phyloP scores from a whole-genome alignment of 2,113 vertebrate genomes.

The Rhinoderma darwinii region DNA sequence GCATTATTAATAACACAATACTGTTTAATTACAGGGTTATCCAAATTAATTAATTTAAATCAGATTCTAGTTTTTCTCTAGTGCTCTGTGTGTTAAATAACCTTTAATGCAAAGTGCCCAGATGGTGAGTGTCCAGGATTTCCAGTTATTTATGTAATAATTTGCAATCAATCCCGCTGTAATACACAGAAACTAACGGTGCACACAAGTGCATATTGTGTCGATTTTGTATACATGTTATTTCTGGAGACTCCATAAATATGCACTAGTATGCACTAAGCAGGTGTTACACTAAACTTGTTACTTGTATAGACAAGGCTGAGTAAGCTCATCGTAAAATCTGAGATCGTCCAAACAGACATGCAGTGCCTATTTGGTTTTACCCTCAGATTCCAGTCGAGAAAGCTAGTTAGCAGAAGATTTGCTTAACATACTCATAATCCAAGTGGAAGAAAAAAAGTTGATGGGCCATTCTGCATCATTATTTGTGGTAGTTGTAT shows the following conservation, averaged over 20 bases:
- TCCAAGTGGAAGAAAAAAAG: background rate
- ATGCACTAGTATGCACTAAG: conserved; percentile 43
- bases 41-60: background rate
- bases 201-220: conserved; percentile 10
- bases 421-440: background rate
- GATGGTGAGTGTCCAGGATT: background rate
- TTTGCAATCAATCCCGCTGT: background rate
- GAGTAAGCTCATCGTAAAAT: conserved; percentile 58
- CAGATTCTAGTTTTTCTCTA: background rate
- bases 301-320: conserved; percentile 54
- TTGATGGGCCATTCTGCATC: background rate
- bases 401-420: conserved; percentile 17
- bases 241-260: conserved; percentile 51
- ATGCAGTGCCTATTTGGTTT: conserved; percentile 22
- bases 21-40: background rate
- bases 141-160: background rate
- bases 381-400: conserved; percentile 32
- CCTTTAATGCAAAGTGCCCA: background rate
- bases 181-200: background rate
- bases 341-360: conserved; percentile 37
- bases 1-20: no score
- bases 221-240: conserved; percentile 17
- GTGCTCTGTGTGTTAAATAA: background rate
- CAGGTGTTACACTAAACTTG: conserved; percentile 50
- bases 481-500: background rate